These are phyloP conservation scores for Tethea ocularis DNA, from an alignment of 2,888 invertebrate genomes.

Conservation along the genomic window DNA sequence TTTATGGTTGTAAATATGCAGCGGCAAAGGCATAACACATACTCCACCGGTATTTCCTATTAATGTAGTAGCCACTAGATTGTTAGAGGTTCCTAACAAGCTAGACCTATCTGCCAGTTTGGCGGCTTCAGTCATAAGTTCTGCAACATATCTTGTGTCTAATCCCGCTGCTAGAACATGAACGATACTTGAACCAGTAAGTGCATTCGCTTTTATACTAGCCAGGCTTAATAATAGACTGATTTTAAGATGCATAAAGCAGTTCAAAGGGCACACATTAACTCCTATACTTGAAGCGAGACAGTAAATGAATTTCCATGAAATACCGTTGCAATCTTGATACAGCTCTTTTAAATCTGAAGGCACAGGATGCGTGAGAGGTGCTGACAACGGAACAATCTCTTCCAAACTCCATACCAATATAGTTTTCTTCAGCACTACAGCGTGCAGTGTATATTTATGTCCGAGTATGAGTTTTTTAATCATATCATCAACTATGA, in stretches of 20 bases:
- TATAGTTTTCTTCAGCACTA: slow-evolving; percentile 54
- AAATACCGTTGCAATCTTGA: slow-evolving; percentile 51
- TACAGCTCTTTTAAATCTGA: slow-evolving; percentile 58
- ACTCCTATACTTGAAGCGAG: slow-evolving; percentile 68
- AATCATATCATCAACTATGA: slow-evolving; percentile 65
- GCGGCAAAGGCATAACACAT: slow-evolving; percentile 62
- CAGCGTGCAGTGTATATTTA: slow-evolving; percentile 49
- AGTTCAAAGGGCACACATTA: slow-evolving; percentile 63
- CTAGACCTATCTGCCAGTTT: slow-evolving; percentile 57
- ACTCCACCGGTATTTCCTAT: slow-evolving; percentile 64
- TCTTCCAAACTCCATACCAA: slow-evolving; percentile 63
- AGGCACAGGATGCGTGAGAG: slow-evolving; percentile 50
- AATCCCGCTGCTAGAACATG: slow-evolving; percentile 64
- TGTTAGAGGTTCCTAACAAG: slow-evolving; percentile 53
- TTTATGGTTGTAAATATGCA: slow-evolving; percentile 67
- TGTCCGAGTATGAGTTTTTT: slow-evolving; percentile 53
- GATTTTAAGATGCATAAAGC: slow-evolving; percentile 75
- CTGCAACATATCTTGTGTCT: slow-evolving; percentile 62
- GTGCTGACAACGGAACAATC: slow-evolving; percentile 41
- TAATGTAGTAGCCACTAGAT: slow-evolving; percentile 48
- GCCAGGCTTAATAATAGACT: slow-evolving; percentile 66
- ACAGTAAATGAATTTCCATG: slow-evolving; percentile 76
- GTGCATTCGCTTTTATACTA: slow-evolving; percentile 63
- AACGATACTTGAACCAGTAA: slow-evolving; percentile 55
- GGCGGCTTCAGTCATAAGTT: slow-evolving; percentile 63